Evolutionary conservation across 2,888 invertebrate genomes (phyloP).

Genomic region (Epinotia demarniana): DNA sequence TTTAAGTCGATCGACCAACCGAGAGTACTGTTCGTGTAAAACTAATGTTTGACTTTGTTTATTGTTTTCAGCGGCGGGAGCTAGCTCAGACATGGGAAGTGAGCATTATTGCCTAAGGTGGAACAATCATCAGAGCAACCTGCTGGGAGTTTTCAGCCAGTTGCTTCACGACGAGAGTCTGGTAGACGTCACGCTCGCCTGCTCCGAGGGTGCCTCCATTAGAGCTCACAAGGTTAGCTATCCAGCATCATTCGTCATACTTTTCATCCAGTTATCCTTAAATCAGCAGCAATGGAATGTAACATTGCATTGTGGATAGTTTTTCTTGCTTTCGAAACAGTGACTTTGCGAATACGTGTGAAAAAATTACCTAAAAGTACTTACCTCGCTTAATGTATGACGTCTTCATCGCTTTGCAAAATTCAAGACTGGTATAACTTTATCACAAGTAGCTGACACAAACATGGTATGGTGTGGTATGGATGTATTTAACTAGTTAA

Average conservation of each 20-base stretch:
- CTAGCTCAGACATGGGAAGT: slow-evolving; percentile 98
- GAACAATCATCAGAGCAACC: slow-evolving; percentile 99
- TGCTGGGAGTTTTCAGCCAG: slow-evolving; percentile 98
- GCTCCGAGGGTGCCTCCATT: slow-evolving; percentile 97
- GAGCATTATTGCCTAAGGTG: slow-evolving; percentile 99
- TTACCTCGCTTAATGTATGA: no score
- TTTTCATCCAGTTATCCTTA: neutral
- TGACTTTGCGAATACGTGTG: no score
- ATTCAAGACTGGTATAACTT: no score
- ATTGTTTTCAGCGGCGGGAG: slow-evolving; percentile 87
- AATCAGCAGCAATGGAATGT: no score
- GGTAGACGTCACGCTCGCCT: slow-evolving; percentile 98
- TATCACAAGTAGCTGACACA: no score
- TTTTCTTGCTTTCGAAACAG: no score
- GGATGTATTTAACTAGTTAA: no score
- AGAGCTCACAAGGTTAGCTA: slow-evolving; percentile 92
- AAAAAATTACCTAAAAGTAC: no score
- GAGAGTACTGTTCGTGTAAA: neutral
- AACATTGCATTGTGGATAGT: no score
- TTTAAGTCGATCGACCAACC: neutral
- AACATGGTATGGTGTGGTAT: no score
- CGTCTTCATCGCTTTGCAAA: no score
- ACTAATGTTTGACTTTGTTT: slow-evolving; percentile 25
- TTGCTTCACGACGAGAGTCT: slow-evolving; percentile 97
- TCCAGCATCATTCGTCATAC: neutral